Base-by-base conservation (phyloP, 2,888 invertebrate species). In the Epiperipatus broadwayi region DNA sequence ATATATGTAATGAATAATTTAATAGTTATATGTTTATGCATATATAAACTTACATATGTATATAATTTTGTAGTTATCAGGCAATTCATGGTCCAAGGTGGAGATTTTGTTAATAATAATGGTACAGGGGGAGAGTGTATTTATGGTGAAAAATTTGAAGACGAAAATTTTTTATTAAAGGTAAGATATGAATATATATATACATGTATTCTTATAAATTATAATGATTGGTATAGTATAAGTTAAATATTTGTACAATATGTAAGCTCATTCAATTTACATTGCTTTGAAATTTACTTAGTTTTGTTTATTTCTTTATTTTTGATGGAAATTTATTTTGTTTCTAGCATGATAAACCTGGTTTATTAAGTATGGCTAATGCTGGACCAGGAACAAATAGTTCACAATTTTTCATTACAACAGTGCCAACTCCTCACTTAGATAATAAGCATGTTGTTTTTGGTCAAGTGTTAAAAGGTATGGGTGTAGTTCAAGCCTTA, bases 101-200 rank as follows among this genome's bases (percentile, higher is more conserved):
- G n/a, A n/a, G n/a, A n/a, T n/a, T n/a, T n/a, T n/a, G n/a, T n/a
- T n/a, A n/a, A n/a, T n/a, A n/a, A n/a, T n/a, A n/a, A n/a, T n/a
- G n/a, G n/a, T n/a, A n/a, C n/a, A n/a, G n/a, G n/a, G n/a, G n/a
- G n/a, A n/a, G n/a, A n/a, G n/a, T n/a, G n/a, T n/a, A n/a, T n/a
- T n/a, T n/a, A n/a, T n/a, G n/a, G n/a, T n/a, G n/a, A n/a, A n/a
- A 54, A 50, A 35, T 57, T 56, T 52, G 54, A 56, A 42, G 55
- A 58, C 51, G 57, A 58, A 47, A 50, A 46, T 20, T 56, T 58
- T 40, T 44, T 42, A 5, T 42, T 49, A n/a, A 55, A 52, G 48
- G 55, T 53, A 44, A 35, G 39, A 32, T 30, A 4, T 15, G 18
- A 14, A 2, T 31, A 3, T 14, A 3, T 10, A 31, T 15, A 10